These are phyloP conservation scores for Rhabdornis inornatus DNA, from an alignment of 2,113 vertebrate genomes.

Conservation along the genomic window DNA sequence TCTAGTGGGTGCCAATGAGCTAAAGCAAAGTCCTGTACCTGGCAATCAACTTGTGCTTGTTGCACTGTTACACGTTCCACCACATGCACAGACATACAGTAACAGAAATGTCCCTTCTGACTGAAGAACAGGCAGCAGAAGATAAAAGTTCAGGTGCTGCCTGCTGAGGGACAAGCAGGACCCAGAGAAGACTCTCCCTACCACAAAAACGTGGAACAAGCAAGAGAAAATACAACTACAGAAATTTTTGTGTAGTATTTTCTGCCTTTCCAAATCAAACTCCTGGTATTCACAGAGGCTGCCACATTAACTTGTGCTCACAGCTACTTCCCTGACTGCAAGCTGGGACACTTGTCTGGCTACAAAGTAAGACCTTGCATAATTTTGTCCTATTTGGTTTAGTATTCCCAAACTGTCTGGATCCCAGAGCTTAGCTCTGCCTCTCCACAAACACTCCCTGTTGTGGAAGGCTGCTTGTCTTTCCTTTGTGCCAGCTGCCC, in stretches of 20 bases:
- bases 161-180: neutral
- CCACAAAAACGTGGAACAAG: neutral
- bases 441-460: neutral
- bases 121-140: neutral
- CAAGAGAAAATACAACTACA: neutral
- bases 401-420: neutral
- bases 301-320: neutral
- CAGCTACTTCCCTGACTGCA: neutral
- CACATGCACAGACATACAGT: neutral
- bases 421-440: neutral
- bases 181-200: neutral
- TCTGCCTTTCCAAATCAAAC: neutral
- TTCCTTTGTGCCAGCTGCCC: neutral
- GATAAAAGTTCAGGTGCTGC: neutral
- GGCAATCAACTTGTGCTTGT: neutral
- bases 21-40: neutral
- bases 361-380: neutral
- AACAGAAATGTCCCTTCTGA: neutral
- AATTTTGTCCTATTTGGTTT: neutral
- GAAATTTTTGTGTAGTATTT: neutral
- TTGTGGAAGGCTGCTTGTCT: neutral
- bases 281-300: neutral
- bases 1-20: neutral
- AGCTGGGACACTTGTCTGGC: neutral
- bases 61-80: neutral